These are phyloP conservation scores for Syngnathus rostellatus DNA, from an alignment of 2,797 vertebrate genomes.

Conservation along the genomic window DNA sequence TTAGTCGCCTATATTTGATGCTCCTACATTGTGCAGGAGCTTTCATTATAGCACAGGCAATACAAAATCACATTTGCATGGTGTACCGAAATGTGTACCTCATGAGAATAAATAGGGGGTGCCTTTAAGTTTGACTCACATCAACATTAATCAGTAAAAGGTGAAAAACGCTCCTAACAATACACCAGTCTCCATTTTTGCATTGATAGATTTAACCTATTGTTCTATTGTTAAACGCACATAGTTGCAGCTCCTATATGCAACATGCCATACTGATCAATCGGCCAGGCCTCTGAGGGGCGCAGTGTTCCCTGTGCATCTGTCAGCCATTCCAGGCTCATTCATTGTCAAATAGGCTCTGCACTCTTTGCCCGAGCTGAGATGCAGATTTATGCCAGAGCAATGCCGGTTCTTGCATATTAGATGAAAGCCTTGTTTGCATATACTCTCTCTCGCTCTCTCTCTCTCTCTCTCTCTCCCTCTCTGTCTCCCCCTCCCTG, in stretches of 20 bases:
- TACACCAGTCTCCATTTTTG: neutral
- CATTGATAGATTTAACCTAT: slow-evolving; percentile 23
- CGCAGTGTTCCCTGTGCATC: slow-evolving; percentile 52
- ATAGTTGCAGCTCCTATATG: slow-evolving; percentile 32
- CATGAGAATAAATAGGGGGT: neutral
- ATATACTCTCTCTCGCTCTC: slow-evolving; percentile 64
- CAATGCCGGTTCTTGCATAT: slow-evolving; percentile 69
- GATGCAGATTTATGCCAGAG: slow-evolving; percentile 74
- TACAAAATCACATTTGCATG: neutral
- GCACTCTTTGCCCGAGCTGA: slow-evolving; percentile 59
- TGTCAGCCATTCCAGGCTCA: slow-evolving; percentile 59
- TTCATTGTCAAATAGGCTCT: slow-evolving; percentile 65
- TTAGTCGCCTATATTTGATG: neutral
- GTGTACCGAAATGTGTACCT: neutral
- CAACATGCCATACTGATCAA: slow-evolving; percentile 53
- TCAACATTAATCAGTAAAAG: neutral
- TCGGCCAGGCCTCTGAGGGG: slow-evolving; percentile 46
- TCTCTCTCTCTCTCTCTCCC: slow-evolving; percentile 29
- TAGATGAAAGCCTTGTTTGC: slow-evolving; percentile 76
- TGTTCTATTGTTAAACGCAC: slow-evolving; percentile 28
- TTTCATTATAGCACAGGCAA: neutral
- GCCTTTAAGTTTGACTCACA: neutral
- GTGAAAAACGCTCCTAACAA: neutral
- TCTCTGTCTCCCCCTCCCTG: slow-evolving; percentile 4
- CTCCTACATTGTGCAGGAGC: neutral